phyloP scores from a whole-genome alignment of 2,113 vertebrate genomes.

The Dendrocopos noguchii region DNA sequence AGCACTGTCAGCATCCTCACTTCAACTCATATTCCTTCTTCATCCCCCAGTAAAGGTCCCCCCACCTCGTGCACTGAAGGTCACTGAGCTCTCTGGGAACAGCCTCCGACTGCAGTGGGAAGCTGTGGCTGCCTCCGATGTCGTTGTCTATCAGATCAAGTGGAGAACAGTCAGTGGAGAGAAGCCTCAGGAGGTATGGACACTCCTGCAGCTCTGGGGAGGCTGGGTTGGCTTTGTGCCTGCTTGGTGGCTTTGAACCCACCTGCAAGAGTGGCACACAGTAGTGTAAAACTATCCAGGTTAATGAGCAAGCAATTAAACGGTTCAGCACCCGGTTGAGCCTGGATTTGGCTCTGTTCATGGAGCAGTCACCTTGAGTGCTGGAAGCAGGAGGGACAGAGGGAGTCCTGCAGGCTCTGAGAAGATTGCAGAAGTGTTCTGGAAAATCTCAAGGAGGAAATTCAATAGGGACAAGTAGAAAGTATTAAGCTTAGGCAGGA shows the following conservation, averaged over 20 bases:
- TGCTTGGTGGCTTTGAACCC: background rate
- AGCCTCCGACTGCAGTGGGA: slow-evolving; percentile 85
- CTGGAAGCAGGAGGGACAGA: background rate
- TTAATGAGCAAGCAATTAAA: background rate
- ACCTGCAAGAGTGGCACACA: background rate
- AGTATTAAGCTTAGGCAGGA: slow-evolving; percentile 66
- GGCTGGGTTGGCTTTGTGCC: background rate
- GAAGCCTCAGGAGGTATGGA: slow-evolving; percentile 83
- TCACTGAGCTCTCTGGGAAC: slow-evolving; percentile 83
- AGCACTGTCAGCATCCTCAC: background rate
- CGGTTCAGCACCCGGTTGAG: background rate
- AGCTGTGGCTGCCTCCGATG: slow-evolving; percentile 80
- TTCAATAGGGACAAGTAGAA: slow-evolving; percentile 47
- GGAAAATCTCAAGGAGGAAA: slow-evolving; percentile 55
- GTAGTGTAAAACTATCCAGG: background rate
- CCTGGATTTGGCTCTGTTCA: background rate
- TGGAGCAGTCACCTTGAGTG: background rate
- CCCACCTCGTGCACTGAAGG: slow-evolving; percentile 81
- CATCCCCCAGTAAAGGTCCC: slow-evolving; percentile 85
- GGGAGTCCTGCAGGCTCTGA: background rate
- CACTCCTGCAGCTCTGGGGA: background rate
- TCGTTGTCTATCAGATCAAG: slow-evolving; percentile 90
- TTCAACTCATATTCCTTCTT: background rate
- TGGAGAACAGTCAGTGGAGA: slow-evolving; percentile 89
- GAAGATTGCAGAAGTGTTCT: slow-evolving; percentile 46